Evolutionary conservation across 1,140 invertebrate species (phyloP), one percentile per base, ranked within the genome.

Genomic region (Leptonema lineaticorne): DNA sequence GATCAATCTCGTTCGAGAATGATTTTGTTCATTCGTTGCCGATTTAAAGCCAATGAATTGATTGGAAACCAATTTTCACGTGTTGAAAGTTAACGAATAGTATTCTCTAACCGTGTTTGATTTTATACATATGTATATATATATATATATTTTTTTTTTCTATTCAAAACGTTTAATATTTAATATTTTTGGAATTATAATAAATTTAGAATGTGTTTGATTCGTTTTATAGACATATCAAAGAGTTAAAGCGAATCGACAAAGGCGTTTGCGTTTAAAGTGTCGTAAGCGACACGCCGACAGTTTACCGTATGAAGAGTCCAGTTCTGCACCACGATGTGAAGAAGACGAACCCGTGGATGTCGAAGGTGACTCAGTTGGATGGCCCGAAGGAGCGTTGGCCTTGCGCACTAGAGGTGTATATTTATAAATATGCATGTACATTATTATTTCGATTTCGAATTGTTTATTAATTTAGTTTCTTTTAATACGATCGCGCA

Each of bases 171-270:
- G n/a, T n/a, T n/a, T n/a, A n/a, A n/a, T n/a, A n/a, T n/a, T n/a
- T n/a, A n/a, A n/a, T n/a, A n/a, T n/a, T n/a, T n/a, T n/a, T n/a
- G n/a, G n/a, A n/a, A n/a, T n/a, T n/a, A n/a, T n/a, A n/a, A n/a
- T n/a, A n/a, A n/a, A n/a, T n/a, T n/a, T n/a, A n/a, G n/a, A n/a
- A n/a, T n/a, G n/a, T n/a, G n/a, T n/a, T n/a, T n/a, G n/a, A n/a
- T n/a, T n/a, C 29, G 11, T 6, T 33, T 65, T 70, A 14, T 67
- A 82, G 89, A 88, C 87, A 4, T 90, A 89, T 74, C 84, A 89
- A 75, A 81, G 88, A 58, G 87, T 90, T 60, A 84, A 87, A 67
- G 85, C 85, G 7, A 90, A 90, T 75, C 81, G 89, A 18, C 87
- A 89, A 73, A 82, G 85, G 8, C 79, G 89, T 26, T 77, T 90